Conservation (phyloP, 2,888 invertebrate species). For the Dynastes grantii region DNA sequence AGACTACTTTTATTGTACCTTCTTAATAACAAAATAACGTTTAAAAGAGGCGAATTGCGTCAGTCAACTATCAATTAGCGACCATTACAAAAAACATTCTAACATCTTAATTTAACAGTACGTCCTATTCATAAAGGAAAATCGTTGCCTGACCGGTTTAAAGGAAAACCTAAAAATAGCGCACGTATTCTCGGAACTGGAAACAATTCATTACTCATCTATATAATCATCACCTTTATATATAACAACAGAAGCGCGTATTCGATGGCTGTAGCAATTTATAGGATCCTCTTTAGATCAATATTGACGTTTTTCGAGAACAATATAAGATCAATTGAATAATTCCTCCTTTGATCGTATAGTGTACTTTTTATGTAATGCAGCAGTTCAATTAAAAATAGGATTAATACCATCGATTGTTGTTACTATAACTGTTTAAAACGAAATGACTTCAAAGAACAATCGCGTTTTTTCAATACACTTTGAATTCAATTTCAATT, state of each 20-base stretch:
- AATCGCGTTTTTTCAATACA: not conserved
- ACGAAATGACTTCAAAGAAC: not conserved
- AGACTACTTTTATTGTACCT: too few relatives aligned
- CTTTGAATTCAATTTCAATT: not conserved
- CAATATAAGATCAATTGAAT: slow-evolving; percentile 25
- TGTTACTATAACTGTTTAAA: not conserved
- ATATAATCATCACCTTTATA: not conserved
- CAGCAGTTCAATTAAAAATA: not conserved
- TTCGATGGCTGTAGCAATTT: not conserved
- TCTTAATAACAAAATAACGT: too few relatives aligned
- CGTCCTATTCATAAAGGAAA: not conserved
- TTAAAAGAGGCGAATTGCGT: too few relatives aligned
- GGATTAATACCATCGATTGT: not conserved
- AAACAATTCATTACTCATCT: slow-evolving; percentile 1
- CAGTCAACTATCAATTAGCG: too few relatives aligned
- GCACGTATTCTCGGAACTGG: not conserved
- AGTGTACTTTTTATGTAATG: not conserved
- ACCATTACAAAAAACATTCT: too few relatives aligned
- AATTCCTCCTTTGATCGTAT: slow-evolving; percentile 19
- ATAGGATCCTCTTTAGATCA: not conserved
- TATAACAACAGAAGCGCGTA: not conserved
- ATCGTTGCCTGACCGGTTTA: not conserved
- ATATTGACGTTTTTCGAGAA: not conserved
- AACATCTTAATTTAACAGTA: not conserved
- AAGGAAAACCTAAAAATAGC: slow-evolving; percentile 5